Base-by-base conservation (phyloP, 2,888 invertebrate species). In the Yponomeuta evonymella region DNA sequence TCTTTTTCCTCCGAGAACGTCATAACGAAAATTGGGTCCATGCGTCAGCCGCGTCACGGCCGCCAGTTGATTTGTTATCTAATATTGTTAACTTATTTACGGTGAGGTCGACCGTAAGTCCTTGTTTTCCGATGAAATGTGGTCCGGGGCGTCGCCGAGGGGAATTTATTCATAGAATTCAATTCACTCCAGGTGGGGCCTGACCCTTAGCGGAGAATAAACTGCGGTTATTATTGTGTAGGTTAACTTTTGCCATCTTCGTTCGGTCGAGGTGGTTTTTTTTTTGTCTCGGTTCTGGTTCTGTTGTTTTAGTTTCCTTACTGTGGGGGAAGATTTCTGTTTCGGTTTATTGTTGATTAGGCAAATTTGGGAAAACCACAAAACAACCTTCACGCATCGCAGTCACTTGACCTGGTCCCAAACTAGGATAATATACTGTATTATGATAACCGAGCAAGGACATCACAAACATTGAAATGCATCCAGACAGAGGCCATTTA, bases 111-210 rank as follows among this genome's bases (percentile, higher is more conserved):
- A 86, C 85, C 85, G 88, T 88, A 88, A 88, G 84, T 88, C 87
- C 88, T 88, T 85, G 85, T 88, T 87, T 83, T 70, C 83, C 87
- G 83, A 87, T 87, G 86, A 88, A 87, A 88, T 87, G 88, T 87
- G 83, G 83, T 83, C 79, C 70, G 78, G 76, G 77, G 78, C 78
- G 72, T 77, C 77, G 75, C 76, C 43, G 73, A 74, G 78, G 77
- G 78, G 86, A 88, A 88, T 88, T 88, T 88, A 88, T 88, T 88
- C 88, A 88, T 88, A 85, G 87, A 87, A 88, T 88, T 88, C 88
- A 88, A 88, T 88, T 87, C 86, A 86, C 85, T 87, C 81, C 88
- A 88, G 88, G 88, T 88, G 88, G 33, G 85, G 87, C 83, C 83
- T 86, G 88, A 88, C 88, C 88, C 87, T 88, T 87, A 87, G 84